Conservation (phyloP, 1,140 invertebrate species). For the Zaprionus davidi region DNA sequence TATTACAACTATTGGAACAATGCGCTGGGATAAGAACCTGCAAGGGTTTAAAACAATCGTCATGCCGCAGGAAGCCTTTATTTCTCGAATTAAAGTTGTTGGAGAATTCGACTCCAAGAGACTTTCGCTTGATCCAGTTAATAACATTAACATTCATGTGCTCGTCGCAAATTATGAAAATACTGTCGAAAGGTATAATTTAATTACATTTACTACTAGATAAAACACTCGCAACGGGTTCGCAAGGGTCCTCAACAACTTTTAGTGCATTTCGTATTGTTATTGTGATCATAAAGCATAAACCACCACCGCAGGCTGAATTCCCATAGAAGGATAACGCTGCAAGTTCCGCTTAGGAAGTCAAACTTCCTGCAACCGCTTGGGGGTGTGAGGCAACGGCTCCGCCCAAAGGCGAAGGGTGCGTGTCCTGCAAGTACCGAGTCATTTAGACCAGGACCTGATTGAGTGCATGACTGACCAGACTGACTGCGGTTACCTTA, state of each 20-base stretch:
- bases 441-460: conserved; percentile 46
- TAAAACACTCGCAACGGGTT: not conserved
- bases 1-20: too few relatives aligned
- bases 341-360: conserved; percentile 74
- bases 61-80: too few relatives aligned
- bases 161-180: not conserved
- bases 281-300: conserved; percentile 36
- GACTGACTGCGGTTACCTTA: conserved; percentile 41
- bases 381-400: conserved; percentile 28
- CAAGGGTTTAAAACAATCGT: too few relatives aligned
- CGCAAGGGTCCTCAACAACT: not conserved
- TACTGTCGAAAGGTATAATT: not conserved
- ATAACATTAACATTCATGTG: not conserved
- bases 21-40: too few relatives aligned
- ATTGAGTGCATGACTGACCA: conserved; percentile 80
- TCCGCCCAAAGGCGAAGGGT: conserved; percentile 33
- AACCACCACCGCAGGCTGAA: conserved; percentile 34
- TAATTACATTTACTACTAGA: not conserved
- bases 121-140: too few relatives aligned
- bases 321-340: conserved; percentile 73
- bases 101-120: too few relatives aligned
- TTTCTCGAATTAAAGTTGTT: too few relatives aligned
- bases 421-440: conserved; percentile 37
- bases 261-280: not conserved
- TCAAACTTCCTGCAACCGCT: conserved; percentile 64